Conservation (phyloP, 2,797 vertebrate species). For the Threskiornis aethiopicus region DNA sequence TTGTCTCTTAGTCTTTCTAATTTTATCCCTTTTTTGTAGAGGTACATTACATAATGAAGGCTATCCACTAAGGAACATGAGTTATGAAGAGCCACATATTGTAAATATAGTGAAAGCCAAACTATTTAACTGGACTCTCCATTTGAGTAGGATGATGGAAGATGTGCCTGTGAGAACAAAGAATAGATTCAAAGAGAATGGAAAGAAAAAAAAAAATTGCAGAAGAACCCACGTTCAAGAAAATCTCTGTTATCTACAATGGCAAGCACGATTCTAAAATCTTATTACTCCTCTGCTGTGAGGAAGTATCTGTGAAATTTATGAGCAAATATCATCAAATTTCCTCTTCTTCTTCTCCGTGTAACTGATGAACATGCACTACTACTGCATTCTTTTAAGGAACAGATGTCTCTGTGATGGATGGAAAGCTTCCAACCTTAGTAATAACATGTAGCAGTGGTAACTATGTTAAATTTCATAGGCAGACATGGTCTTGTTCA, state of each 20-base stretch:
- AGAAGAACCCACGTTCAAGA: background rate
- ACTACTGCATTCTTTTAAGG: background rate
- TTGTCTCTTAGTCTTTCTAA: background rate
- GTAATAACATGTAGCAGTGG: background rate
- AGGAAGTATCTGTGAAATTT: background rate
- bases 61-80: background rate
- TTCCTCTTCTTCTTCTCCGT: background rate
- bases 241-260: background rate
- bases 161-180: background rate
- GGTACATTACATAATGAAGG: background rate
- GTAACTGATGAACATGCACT: background rate
- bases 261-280: background rate
- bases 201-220: background rate
- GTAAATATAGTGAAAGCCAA: background rate
- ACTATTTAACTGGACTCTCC: background rate
- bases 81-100: background rate
- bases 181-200: background rate
- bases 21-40: background rate
- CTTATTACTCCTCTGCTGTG: background rate
- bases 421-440: background rate
- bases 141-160: background rate
- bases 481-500: background rate
- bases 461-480: background rate
- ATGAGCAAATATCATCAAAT: background rate
- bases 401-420: background rate